Evolutionary conservation across 2,113 vertebrate genomes (phyloP).

Genomic region (Thymallus thymallus): DNA sequence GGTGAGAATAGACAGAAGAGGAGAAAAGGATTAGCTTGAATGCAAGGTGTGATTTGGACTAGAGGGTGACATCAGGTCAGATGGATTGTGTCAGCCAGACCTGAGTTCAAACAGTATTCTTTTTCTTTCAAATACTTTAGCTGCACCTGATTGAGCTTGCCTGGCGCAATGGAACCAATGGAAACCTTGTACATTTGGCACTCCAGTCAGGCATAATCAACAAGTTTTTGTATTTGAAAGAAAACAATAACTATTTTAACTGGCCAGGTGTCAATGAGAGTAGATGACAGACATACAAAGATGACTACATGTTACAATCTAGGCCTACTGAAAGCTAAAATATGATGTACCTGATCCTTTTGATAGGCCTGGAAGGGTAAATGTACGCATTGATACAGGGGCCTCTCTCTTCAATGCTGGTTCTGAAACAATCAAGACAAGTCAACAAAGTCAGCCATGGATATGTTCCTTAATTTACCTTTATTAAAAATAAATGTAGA

Average conservation of each 20-base stretch:
- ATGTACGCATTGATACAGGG: not conserved
- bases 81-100: too few species aligned
- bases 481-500: not conserved
- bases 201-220: too few species aligned
- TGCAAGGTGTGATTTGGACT: too few species aligned
- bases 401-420: not conserved
- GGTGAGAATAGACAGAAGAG: conserved; percentile 2
- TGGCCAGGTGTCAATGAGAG: not conserved
- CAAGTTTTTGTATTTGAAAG: too few species aligned
- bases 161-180: too few species aligned
- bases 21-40: not conserved
- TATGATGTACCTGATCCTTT: not conserved
- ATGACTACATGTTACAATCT: not conserved
- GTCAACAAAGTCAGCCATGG: not conserved
- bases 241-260: not conserved
- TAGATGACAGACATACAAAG: not conserved
- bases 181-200: too few species aligned
- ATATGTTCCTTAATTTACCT: not conserved
- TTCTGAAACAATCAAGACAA: not conserved
- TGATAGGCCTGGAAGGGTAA: not conserved
- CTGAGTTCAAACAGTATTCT: too few species aligned
- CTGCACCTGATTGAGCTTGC: too few species aligned
- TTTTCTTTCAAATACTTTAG: too few species aligned
- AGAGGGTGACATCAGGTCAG: too few species aligned
- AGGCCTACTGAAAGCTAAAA: not conserved